Evolutionary conservation across 2,113 vertebrate species (phyloP).

Genomic region (Eonycteris spelaea): DNA sequence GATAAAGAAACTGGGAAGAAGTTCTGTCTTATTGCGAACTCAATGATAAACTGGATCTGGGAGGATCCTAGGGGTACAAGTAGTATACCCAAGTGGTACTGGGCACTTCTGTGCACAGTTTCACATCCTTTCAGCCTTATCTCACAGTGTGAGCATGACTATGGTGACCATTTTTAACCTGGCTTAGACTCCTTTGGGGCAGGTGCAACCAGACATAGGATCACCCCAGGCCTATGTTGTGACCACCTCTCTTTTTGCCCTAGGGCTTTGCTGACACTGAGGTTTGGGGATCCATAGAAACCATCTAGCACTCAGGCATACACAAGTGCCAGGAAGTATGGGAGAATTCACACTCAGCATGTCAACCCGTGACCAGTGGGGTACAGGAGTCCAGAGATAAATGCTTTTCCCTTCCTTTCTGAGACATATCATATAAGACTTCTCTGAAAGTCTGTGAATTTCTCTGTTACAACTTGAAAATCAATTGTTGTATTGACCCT

Average conservation of each 20-base stretch:
- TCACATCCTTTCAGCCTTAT: background rate
- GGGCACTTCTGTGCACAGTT: background rate
- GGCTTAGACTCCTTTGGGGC: background rate
- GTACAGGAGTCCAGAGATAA: background rate
- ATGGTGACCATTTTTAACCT: background rate
- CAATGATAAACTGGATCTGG: background rate
- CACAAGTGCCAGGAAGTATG: background rate
- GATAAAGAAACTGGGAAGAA: background rate
- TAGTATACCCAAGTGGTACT: rapidly evolving
- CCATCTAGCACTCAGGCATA: background rate
- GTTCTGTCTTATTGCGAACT: background rate
- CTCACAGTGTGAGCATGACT: background rate
- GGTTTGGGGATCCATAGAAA: background rate
- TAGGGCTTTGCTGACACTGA: background rate
- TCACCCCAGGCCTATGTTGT: background rate
- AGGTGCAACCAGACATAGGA: background rate
- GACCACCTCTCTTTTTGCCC: background rate
- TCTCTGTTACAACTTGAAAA: background rate
- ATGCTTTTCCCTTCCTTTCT: background rate
- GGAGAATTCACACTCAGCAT: background rate
- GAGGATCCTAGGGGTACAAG: background rate
- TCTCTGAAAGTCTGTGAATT: background rate
- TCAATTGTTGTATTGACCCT: background rate
- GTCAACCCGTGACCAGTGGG: background rate
- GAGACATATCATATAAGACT: background rate